phyloP scores from a whole-genome alignment of 2,113 vertebrate genomes.

The Excalfactoria chinensis region DNA sequence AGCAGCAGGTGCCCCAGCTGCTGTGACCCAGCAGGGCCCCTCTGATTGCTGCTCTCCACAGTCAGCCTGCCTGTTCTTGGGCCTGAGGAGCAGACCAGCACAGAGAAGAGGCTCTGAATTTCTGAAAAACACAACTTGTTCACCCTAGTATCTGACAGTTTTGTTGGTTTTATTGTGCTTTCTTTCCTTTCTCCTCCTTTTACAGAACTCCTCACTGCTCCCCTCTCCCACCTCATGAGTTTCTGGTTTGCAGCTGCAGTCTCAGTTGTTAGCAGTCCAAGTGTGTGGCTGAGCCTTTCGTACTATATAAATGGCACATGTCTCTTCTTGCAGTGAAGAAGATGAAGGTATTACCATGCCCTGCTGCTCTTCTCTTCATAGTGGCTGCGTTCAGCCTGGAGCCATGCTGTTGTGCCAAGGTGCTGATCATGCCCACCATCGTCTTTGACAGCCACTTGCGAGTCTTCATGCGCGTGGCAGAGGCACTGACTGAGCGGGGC shows the following conservation, averaged over 20 bases:
- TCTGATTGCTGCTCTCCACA: neutral
- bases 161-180: neutral
- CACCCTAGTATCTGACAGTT: neutral
- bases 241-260: neutral
- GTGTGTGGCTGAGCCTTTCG: neutral
- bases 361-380: constrained; percentile 34
- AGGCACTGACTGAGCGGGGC: constrained; percentile 53
- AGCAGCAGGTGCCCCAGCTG: neutral
- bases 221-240: neutral
- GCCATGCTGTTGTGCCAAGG: constrained; percentile 50
- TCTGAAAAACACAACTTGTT: neutral
- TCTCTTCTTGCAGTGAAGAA: constrained; percentile 45
- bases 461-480: constrained; percentile 69
- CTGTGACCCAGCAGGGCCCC: neutral
- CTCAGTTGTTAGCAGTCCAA: neutral
- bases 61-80: neutral
- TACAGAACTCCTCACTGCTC: neutral
- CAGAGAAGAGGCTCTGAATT: neutral
- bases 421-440: constrained; percentile 70
- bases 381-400: neutral
- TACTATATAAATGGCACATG: neutral
- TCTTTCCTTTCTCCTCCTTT: neutral
- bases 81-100: neutral
- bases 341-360: neutral
- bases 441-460: constrained; percentile 75